phyloP scores from a whole-genome alignment of 1,140 invertebrate species.

The Heliconius himera region DNA sequence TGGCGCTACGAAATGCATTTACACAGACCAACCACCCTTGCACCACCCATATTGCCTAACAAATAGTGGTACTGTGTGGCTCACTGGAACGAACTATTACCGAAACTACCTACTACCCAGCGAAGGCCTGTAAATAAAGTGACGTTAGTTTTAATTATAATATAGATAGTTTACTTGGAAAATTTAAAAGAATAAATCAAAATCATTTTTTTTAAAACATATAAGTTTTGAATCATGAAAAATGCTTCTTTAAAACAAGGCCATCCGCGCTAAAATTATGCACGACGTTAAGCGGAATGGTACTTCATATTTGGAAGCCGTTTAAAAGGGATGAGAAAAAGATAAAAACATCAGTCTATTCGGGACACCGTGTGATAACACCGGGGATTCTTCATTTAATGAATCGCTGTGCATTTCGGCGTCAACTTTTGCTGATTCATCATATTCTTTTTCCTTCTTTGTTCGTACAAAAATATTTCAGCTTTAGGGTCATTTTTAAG shows the following conservation, averaged over 20 bases:
- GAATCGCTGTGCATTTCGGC: neutral
- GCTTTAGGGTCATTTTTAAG: neutral
- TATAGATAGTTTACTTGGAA: too few relatives aligned
- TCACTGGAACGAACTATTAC: neutral
- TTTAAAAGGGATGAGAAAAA: slow-evolving; percentile 13
- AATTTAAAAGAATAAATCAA: too few relatives aligned
- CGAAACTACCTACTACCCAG: neutral
- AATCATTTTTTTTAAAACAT: too few relatives aligned
- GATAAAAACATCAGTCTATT: slow-evolving; percentile 16
- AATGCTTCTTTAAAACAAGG: neutral
- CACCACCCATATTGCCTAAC: too few relatives aligned
- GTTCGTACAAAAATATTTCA: neutral
- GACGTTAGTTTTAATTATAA: neutral
- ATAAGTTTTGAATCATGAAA: neutral
- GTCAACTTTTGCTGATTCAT: neutral
- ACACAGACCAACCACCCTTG: neutral
- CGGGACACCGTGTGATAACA: slow-evolving; percentile 16
- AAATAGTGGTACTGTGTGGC: neutral
- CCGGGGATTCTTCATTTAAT: slow-evolving; percentile 13
- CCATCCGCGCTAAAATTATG: neutral
- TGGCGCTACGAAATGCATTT: neutral
- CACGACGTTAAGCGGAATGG: neutral
- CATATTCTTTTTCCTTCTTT: neutral
- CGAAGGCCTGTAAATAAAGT: neutral
- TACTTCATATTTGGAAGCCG: slow-evolving; percentile 10